A percentile compares a stretch with the other conserved stretches of the same genome.
These are phyloP conservation scores for Hoplostethus atlanticus DNA, from an alignment of 2,797 vertebrate species.

Conservation along the genomic window DNA sequence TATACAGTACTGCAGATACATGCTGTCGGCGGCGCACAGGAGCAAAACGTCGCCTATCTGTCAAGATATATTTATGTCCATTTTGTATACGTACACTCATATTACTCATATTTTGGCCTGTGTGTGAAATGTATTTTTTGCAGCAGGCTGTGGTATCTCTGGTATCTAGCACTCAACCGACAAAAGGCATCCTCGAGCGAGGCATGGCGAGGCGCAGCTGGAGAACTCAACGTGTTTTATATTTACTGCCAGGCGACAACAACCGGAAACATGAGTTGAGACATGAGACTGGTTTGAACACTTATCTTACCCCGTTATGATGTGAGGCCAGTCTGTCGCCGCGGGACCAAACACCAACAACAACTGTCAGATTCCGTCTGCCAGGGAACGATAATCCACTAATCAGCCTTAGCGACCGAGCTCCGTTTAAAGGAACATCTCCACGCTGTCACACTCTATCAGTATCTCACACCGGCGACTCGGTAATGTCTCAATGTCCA, in stretches of 20 bases:
- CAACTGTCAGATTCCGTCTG: constrained; percentile 23
- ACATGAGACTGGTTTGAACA: background rate
- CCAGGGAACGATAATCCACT: constrained; percentile 32
- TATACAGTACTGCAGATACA: too few relatives aligned
- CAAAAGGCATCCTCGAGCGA: constrained; percentile 19
- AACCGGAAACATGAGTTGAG: background rate
- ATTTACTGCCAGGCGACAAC: too few relatives aligned
- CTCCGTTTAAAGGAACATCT: constrained; percentile 5
- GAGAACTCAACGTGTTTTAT: background rate
- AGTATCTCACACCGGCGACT: background rate
- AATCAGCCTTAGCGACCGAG: background rate
- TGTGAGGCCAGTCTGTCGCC: constrained; percentile 19
- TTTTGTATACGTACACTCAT: too few relatives aligned
- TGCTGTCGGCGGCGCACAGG: too few relatives aligned
- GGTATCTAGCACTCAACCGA: background rate
- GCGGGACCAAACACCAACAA: constrained; percentile 26
- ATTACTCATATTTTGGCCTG: too few relatives aligned
- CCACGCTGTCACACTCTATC: background rate
- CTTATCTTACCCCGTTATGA: constrained; percentile 42
- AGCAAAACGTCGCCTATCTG: too few relatives aligned
- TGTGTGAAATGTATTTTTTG: too few relatives aligned
- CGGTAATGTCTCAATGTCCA: background rate
- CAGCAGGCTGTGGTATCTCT: too few relatives aligned
- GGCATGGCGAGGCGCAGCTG: too few relatives aligned
- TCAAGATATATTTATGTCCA: too few relatives aligned